Conservation (phyloP, 2,888 invertebrate genomes). For the Gryllus longicercus region DNA sequence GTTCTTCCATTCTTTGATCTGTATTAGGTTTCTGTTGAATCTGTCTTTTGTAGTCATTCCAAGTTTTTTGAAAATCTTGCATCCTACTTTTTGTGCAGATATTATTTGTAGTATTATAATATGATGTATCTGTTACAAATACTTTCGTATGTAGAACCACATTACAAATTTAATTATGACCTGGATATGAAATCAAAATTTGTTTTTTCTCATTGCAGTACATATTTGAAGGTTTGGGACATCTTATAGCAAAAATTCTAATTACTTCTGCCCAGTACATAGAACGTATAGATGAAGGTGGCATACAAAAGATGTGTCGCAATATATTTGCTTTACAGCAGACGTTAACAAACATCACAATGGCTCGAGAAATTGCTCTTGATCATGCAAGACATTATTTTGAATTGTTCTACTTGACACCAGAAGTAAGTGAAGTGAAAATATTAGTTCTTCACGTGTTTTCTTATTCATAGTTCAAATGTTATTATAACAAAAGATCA, state of each 20-base stretch:
- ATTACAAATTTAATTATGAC: background rate
- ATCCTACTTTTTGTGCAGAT: too few relatives aligned
- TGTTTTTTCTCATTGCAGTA: conserved; percentile 57
- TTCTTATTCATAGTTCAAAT: too few relatives aligned
- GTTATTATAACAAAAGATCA: too few relatives aligned
- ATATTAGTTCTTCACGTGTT: background rate
- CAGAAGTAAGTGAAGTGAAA: conserved; percentile 60
- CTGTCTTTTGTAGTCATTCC: too few relatives aligned
- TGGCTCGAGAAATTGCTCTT: conserved; percentile 75
- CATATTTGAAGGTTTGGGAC: conserved; percentile 85
- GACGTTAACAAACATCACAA: conserved; percentile 78
- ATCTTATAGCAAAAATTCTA: conserved; percentile 72
- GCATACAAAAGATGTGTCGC: conserved; percentile 79
- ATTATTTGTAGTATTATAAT: too few relatives aligned
- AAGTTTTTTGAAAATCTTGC: too few relatives aligned
- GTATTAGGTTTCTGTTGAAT: too few relatives aligned
- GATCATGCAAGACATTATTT: conserved; percentile 88
- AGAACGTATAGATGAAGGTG: conserved; percentile 74
- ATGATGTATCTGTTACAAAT: too few relatives aligned
- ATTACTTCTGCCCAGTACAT: conserved; percentile 78
- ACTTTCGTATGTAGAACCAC: too few relatives aligned
- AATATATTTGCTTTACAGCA: conserved; percentile 83
- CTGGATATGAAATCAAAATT: conserved; percentile 25
- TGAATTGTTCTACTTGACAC: conserved; percentile 76
- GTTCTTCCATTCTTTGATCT: too few relatives aligned